Base-by-base conservation (phyloP, 2,888 invertebrate genomes). In the Serripes groenlandicus region DNA sequence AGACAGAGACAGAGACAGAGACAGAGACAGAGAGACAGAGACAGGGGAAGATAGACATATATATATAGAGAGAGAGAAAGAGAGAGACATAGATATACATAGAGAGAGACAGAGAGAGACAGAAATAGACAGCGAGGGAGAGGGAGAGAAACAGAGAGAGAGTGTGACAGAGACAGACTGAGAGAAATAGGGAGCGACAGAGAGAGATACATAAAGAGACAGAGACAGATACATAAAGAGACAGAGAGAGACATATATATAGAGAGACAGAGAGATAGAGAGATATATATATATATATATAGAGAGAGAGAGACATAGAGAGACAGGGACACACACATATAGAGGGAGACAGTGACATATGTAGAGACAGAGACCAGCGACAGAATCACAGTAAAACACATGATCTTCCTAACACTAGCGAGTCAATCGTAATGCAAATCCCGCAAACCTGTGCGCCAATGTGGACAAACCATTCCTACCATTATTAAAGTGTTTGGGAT, bases 1-100 rank as follows among this genome's bases (percentile, higher is more conserved):
- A 42, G 49, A 69, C 11, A 69, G 69, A 42, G 69, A 69, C 32
- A 69, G 49, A 69, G 69, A 69, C 15, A 42, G 26, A 26, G 58
- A 58, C 26, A 58, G 28, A 58, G 26, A 26, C 26, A 58, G 23
- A 26, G 58, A 58, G 58, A 58, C 26, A 58, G 58, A 58, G 2
- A 58, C 23, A 58, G 58, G 28, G 26, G 58, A 58, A 42, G 42
- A 42, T 7, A 42, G 42, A 42, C 9, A 42, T 11, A 42, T 7
- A 42, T 15, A 11, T 7, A 42, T 42, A 42, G 42, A 42, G 42
- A 42, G 42, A 42, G 15, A 42, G 7, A 15, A 42, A 15, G 15
- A 15, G 15, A 15, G 42, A 42, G 42, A 15, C n/a, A n/a, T n/a
- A n/a, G n/a, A n/a, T n/a, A n/a, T n/a, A n/a, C n/a, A n/a, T n/a